Evolutionary conservation across 2,113 vertebrate genomes (phyloP), one percentile per base, ranked within the genome.

Genomic region (Martes martes): DNA sequence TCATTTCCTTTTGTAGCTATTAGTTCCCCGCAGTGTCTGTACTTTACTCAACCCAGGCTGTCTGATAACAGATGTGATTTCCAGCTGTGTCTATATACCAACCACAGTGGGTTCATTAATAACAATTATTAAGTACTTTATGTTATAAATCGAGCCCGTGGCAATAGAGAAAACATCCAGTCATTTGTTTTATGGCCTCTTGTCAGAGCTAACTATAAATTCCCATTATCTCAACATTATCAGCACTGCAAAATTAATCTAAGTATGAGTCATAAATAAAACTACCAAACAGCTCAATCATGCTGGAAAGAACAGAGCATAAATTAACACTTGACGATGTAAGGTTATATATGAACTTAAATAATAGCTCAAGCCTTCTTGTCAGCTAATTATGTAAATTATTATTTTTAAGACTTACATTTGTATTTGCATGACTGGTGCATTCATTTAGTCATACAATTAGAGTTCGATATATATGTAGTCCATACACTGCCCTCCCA

Each of bases 111-210:
- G 97, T 98, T 99, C 98, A 99, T 99, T 99, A 99, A 99, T 99
- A 99, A 99, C 98, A 98, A 99, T 99, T 98, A 99, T 99, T 99
- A 99, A 99, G 98, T 98, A 98, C 97, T 99, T 98, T 98, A 98
- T 98, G 98, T 97, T 98, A 98, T 98, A 99, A 99, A 99, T 98
- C 98, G 98, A 98, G 98, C 98, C 98, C 95, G 95, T 92, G 98
- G 98, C 98, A 98, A 98, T 67, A 98, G 97, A 98, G 90, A 98
- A 98, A 98, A 97, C 88, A 98, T 96, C 98, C 97, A 99, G 98
- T 94, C 90, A 0, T 95, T 98, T 98, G 98, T 97, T 98, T 98
- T 97, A 98, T 94, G 31, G 98, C 85, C 96, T 97, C 98, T 94
- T 97, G 98, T 98, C 47, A 24, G 97, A 96, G 39, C 57, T 45